Percentiles rank a stretch among this genome's conserved stretches.
Conservation (phyloP, 37 sponge, comb jelly and placozoan genomes). For the Dysidea cf. avara region DNA sequence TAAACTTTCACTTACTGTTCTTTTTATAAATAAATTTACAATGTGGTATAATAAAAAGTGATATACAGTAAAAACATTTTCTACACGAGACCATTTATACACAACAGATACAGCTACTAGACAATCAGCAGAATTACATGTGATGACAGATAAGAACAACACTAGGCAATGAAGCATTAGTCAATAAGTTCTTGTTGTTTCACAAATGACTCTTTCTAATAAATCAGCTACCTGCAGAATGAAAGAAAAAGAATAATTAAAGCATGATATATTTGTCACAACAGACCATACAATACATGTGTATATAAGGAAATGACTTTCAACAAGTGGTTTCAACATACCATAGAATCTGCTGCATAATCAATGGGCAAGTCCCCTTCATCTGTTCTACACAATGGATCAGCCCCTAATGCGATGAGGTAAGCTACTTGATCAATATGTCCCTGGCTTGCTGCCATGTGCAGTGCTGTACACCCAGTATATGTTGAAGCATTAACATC, state of each 20-base stretch:
- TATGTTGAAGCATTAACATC: slow-evolving; percentile 63
- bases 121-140: not conserved
- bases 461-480: slow-evolving; percentile 78
- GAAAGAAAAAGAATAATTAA: not conserved
- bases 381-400: slow-evolving; percentile 59
- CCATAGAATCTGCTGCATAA: slow-evolving; percentile 38
- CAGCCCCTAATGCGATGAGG: slow-evolving; percentile 72
- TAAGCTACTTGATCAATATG: slow-evolving; percentile 53
- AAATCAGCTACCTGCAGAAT: slow-evolving; percentile 26
- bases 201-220: slow-evolving; percentile 38
- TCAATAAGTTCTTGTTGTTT: too few relatives aligned
- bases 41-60: not conserved
- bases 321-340: too few relatives aligned
- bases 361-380: slow-evolving; percentile 70
- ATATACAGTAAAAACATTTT: not conserved
- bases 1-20: not conserved
- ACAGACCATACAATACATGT: too few relatives aligned
- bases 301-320: too few relatives aligned
- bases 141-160: slow-evolving; percentile 15
- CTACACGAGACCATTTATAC: not conserved
- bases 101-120: slow-evolving; percentile 5
- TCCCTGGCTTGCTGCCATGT: slow-evolving; percentile 79
- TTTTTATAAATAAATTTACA: not conserved
- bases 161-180: too few relatives aligned
- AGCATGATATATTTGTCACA: too few relatives aligned